A percentile compares a stretch with the other conserved stretches of the same genome.
Evolutionary conservation across 1,140 invertebrate genomes (phyloP).

Genomic region (Campoletis sonorensis): DNA sequence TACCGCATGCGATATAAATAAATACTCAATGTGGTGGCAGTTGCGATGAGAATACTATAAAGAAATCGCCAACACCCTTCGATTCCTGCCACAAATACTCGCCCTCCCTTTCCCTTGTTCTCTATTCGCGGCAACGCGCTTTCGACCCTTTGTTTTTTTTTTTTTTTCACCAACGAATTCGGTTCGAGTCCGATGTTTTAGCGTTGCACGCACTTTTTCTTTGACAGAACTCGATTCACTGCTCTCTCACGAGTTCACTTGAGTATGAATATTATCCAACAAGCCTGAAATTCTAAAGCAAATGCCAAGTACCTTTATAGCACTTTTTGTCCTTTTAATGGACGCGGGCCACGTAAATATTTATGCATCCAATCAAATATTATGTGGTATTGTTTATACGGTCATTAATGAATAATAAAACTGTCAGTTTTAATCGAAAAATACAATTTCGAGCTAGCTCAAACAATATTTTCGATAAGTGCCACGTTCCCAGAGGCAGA

Average conservation of each 20-base stretch:
- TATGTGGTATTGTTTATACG: too few relatives aligned
- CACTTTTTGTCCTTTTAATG: not conserved
- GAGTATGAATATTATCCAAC: not conserved
- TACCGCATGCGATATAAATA: constrained; percentile 22
- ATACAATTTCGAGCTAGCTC: too few relatives aligned
- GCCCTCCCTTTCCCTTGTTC: not conserved
- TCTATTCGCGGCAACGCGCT: not conserved
- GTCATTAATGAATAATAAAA: too few relatives aligned
- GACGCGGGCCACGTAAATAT: not conserved
- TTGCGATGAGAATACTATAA: constrained; percentile 15
- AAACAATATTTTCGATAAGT: too few relatives aligned
- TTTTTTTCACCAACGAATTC: not conserved
- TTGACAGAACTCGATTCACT: constrained; percentile 9
- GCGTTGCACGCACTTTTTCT: not conserved
- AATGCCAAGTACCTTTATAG: not conserved
- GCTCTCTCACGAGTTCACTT: constrained; percentile 22
- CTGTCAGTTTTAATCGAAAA: too few relatives aligned
- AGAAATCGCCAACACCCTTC: not conserved
- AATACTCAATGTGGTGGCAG: not conserved
- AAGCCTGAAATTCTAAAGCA: not conserved
- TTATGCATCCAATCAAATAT: too few relatives aligned
- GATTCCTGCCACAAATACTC: not conserved
- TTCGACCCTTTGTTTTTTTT: constrained; percentile 38
- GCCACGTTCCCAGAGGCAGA: too few relatives aligned
- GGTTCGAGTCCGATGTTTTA: not conserved